Evolutionary conservation across 2,888 invertebrate genomes (phyloP), one percentile per base, ranked within the genome.

Genomic region (Drosophila testacea): DNA sequence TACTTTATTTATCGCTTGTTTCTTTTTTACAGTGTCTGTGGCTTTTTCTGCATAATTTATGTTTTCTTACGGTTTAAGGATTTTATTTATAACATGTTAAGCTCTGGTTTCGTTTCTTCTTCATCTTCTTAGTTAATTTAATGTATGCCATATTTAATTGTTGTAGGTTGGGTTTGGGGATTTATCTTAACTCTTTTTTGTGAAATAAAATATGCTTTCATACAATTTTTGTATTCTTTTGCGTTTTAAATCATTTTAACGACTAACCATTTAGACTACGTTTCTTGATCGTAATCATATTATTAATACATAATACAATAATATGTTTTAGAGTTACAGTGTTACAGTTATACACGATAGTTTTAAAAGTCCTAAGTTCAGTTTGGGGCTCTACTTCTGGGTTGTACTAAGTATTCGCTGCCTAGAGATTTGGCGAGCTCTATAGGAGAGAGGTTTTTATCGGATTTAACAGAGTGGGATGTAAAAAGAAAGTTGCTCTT

Each of bases 251-350:
- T 82, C 68, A 85, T 65, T 65, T 77, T 72, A 83, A 72, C 73
- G 75, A 86, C 87, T 88, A 89, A 83, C 68, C 75, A 69, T 89
- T 84, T 90, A 88, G 69, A 67, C 89, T 90, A 88, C 75, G 59
- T 77, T 76, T 69, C 59, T 69, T 81, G 69, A 64, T 71, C 34
- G 77, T 83, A 73, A 85, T 69, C 72, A 83, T 82, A 83, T 64
- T 73, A 68, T 88, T 69, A 72, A 79, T 82, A 79, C 81, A 85
- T 85, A 76, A 88, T 88, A 83, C 75, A 83, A 69, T 83, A 81
- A 84, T 69, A 73, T 79, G 83, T 71, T 85, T 73, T 74, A 90
- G 62, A 82, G 85, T 89, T 80, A 87, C 81, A 81, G 81, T 83
- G n/a, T 74, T 73, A 69, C 34, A 32, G 50, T 41, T 39, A 13